These are phyloP conservation scores for Mustela lutreola DNA, from an alignment of 2,113 vertebrate genomes.

Conservation along the genomic window DNA sequence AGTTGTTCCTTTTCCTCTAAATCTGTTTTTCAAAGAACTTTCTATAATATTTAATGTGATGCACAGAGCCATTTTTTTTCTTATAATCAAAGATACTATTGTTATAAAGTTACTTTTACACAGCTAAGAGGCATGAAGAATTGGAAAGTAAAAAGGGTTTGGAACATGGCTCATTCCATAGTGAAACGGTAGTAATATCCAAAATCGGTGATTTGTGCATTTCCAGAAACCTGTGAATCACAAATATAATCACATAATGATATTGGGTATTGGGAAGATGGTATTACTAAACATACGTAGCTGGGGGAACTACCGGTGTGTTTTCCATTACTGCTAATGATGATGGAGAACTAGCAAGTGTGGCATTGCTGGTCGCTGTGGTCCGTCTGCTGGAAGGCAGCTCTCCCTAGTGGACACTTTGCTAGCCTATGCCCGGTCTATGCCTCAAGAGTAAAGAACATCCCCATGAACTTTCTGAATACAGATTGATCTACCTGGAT, in stretches of 20 bases:
- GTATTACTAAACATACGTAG: background rate
- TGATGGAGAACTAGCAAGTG: background rate
- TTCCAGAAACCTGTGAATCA: background rate
- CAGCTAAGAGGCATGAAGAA: background rate
- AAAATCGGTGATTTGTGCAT: background rate
- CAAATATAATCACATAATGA: background rate
- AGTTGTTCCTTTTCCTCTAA: background rate
- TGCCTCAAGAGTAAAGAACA: background rate
- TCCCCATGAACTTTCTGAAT: background rate
- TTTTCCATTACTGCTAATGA: slow-evolving; percentile 55
- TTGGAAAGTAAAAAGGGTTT: slow-evolving; percentile 25
- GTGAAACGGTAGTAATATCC: background rate
- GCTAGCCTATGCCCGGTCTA: background rate
- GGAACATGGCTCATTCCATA: background rate
- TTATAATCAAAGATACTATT: background rate
- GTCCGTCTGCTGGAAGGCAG: slow-evolving; percentile 75
- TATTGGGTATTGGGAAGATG: background rate
- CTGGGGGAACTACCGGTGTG: background rate
- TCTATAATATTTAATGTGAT: background rate
- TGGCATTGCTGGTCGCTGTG: background rate
- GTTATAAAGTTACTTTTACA: background rate
- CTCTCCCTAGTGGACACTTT: slow-evolving; percentile 82
- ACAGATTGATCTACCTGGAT: background rate
- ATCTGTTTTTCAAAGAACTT: background rate
- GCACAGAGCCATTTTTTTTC: background rate